A percentile compares a stretch with the other conserved stretches of the same genome.
Conservation (phyloP, 1,140 invertebrate genomes). For the Portunus trituberculatus region DNA sequence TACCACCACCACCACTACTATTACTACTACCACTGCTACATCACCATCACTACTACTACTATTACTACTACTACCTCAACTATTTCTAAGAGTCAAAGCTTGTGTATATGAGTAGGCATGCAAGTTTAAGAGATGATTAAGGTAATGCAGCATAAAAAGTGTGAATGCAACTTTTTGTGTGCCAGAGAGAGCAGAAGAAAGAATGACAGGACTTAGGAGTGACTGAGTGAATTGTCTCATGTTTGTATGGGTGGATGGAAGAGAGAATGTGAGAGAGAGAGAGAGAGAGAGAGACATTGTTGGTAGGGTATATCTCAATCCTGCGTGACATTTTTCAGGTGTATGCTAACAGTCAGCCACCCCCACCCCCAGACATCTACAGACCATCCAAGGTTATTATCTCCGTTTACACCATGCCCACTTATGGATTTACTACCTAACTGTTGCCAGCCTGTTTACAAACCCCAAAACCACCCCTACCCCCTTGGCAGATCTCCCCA, state of each 20-base stretch:
- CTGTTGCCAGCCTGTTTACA: conserved; percentile 70
- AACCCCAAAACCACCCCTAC: conserved; percentile 19
- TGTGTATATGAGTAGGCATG: not conserved
- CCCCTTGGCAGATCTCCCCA: conserved; percentile 61
- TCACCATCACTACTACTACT: not conserved
- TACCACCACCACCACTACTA: not conserved
- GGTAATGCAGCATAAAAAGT: too few relatives aligned
- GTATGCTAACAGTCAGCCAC: conserved; percentile 77
- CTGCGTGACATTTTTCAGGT: conserved; percentile 76
- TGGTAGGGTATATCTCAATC: conserved; percentile 61
- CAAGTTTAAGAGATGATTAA: too few relatives aligned
- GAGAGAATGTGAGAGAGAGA: not conserved
- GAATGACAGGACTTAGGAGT: too few relatives aligned
- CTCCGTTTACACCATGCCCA: conserved; percentile 67
- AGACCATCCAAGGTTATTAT: conserved; percentile 78
- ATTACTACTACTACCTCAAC: not conserved
- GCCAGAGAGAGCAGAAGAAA: not conserved
- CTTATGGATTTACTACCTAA: conserved; percentile 67
- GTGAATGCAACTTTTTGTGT: not conserved
- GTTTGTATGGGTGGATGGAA: not conserved
- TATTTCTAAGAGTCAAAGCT: conserved; percentile 9
- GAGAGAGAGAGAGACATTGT: not conserved
- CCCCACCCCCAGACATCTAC: conserved; percentile 77
- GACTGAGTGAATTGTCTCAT: too few relatives aligned
- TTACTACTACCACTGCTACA: not conserved